Conservation (phyloP, 2,113 vertebrate genomes). For the Ceyx margarethae region DNA sequence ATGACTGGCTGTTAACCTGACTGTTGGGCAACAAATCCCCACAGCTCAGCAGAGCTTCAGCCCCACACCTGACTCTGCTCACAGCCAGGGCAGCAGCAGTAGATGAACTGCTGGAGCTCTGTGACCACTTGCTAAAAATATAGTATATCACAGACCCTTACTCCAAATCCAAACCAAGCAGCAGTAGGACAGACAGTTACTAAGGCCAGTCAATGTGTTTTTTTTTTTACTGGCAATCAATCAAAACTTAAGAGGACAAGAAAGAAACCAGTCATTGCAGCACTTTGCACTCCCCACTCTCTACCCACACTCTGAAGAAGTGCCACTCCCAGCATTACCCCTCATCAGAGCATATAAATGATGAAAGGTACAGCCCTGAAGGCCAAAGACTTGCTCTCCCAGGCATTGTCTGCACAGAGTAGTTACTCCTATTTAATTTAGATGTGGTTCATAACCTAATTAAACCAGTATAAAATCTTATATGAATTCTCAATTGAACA, state of each 20-base stretch:
- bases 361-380: neutral
- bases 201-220: no score
- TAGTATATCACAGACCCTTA: neutral
- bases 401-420: neutral
- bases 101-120: accelerated
- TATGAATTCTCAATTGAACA: neutral
- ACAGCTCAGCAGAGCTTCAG: neutral
- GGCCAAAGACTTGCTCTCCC: neutral
- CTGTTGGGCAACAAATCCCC: neutral
- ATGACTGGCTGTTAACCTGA: neutral
- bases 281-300: neutral
- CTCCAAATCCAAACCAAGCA: neutral
- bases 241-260: neutral
- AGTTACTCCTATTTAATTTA: neutral
- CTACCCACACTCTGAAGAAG: neutral
- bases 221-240: neutral
- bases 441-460: neutral
- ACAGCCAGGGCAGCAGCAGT: neutral
- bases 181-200: neutral
- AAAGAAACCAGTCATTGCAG: neutral
- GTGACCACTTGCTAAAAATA: neutral
- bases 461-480: neutral
- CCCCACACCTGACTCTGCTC: neutral
- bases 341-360: neutral
- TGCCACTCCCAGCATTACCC: neutral